These are phyloP conservation scores for Tachina grossa DNA, from an alignment of 2,888 invertebrate species.

Conservation along the genomic window DNA sequence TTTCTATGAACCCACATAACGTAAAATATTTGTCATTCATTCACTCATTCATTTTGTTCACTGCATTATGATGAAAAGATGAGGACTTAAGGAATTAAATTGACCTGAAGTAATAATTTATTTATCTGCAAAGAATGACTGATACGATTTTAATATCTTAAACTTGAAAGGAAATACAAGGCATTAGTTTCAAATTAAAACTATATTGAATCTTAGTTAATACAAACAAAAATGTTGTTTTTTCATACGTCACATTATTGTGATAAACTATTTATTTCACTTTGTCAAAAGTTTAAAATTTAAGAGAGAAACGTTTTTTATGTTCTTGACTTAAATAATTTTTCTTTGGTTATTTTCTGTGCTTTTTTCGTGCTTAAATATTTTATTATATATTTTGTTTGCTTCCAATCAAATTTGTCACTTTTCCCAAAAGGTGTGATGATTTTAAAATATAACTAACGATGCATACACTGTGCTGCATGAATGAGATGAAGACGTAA, in stretches of 20 bases:
- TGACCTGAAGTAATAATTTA: neutral
- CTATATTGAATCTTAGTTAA: neutral
- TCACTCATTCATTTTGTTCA: neutral
- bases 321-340: too few species aligned
- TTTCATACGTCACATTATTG: neutral
- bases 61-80: slow-evolving; percentile 8
- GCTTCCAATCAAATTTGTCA: slow-evolving; percentile 61
- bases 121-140: neutral
- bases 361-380: neutral
- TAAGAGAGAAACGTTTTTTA: neutral
- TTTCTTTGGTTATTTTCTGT: neutral
- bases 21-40: slow-evolving; percentile 33
- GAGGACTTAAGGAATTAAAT: neutral
- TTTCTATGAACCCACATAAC: slow-evolving; percentile 26
- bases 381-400: slow-evolving; percentile 34
- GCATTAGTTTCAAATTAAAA: neutral
- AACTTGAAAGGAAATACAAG: slow-evolving; percentile 1
- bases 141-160: slow-evolving; percentile 6
- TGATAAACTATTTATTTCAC: too few species aligned
- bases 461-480: slow-evolving; percentile 55
- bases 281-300: neutral
- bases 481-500: slow-evolving; percentile 28
- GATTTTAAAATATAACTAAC: slow-evolving; percentile 68
- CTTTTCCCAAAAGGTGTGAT: slow-evolving; percentile 69
- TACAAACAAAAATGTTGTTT: neutral